phyloP scores from a whole-genome alignment of 2,888 invertebrate genomes.

The Ormia ochracea region DNA sequence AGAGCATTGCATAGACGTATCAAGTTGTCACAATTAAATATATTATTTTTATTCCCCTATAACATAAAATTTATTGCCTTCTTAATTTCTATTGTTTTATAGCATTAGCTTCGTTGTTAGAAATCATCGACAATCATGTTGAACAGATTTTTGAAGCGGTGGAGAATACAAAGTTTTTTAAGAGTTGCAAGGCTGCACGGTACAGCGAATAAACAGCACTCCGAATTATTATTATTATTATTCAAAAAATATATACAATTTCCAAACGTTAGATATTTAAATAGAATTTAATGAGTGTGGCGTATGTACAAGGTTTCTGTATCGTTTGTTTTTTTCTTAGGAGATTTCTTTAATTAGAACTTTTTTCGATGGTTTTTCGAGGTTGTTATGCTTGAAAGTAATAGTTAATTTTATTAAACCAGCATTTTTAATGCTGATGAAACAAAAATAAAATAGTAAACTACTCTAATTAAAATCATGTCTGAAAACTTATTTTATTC shows the following conservation, averaged over 20 bases:
- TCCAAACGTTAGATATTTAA: too few species aligned
- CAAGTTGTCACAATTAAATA: background rate
- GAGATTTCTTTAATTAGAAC: background rate
- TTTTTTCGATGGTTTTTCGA: background rate
- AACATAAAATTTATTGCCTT: too few species aligned
- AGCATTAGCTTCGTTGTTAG: conserved; percentile 39
- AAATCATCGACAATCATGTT: conserved; percentile 36
- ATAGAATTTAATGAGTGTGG: background rate
- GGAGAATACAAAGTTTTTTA: conserved; percentile 30
- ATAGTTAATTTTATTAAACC: conserved; percentile 7
- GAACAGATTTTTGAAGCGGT: conserved; percentile 5
- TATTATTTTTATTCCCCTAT: background rate
- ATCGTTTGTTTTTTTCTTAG: background rate
- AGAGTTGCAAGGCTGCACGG: conserved; percentile 1
- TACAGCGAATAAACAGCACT: background rate
- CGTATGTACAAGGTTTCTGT: conserved; percentile 24
- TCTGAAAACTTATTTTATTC: conserved; percentile 33
- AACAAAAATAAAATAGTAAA: background rate
- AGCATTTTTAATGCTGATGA: background rate
- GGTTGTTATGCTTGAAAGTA: background rate
- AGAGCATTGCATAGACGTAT: background rate
- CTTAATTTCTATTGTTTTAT: conserved; percentile 41
- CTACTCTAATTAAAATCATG: conserved; percentile 40
- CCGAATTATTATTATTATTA: too few species aligned
- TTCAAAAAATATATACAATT: too few species aligned